Conservation (phyloP, 2,113 vertebrate genomes). For the Pollimyrus isidori region DNA sequence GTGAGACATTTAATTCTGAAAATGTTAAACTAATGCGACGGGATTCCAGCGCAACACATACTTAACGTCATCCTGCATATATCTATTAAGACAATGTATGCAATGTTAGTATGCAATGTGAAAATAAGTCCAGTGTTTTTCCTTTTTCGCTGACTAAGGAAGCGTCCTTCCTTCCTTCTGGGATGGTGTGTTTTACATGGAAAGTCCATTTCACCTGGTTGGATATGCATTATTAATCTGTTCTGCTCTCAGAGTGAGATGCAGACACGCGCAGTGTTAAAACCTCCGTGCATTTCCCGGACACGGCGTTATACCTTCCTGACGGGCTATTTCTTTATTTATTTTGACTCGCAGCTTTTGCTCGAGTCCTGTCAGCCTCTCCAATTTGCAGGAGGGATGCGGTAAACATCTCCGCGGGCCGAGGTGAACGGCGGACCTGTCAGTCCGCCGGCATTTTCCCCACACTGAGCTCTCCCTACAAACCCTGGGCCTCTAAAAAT, state of each 20-base stretch:
- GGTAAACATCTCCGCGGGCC: constrained; percentile 48
- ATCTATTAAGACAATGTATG: not conserved
- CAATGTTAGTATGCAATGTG: constrained; percentile 18
- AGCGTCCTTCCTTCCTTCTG: constrained; percentile 14
- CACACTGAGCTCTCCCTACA: constrained; percentile 29
- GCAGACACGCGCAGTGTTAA: constrained; percentile 46
- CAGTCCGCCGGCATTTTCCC: constrained; percentile 31
- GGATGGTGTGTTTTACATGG: constrained; percentile 41
- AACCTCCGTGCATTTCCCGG: constrained; percentile 47
- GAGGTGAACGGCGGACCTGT: constrained; percentile 39
- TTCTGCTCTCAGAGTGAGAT: constrained; percentile 32
- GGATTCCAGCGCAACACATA: not conserved
- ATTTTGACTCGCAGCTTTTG: constrained; percentile 44
- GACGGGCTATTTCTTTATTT: constrained; percentile 53
- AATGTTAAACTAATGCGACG: not conserved
- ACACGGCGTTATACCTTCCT: constrained; percentile 39
- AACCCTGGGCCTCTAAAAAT: constrained; percentile 54
- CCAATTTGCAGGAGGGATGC: constrained; percentile 27
- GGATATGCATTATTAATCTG: constrained; percentile 51
- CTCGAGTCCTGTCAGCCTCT: constrained; percentile 31
- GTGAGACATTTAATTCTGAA: not conserved
- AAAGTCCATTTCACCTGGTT: constrained; percentile 54
- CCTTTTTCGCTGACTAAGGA: constrained; percentile 27
- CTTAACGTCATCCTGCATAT: not conserved
- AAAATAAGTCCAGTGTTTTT: constrained; percentile 28